Evolutionary conservation across 2,888 invertebrate genomes (phyloP), one percentile per base, ranked within the genome.

Genomic region (Ennomos quercinarius): DNA sequence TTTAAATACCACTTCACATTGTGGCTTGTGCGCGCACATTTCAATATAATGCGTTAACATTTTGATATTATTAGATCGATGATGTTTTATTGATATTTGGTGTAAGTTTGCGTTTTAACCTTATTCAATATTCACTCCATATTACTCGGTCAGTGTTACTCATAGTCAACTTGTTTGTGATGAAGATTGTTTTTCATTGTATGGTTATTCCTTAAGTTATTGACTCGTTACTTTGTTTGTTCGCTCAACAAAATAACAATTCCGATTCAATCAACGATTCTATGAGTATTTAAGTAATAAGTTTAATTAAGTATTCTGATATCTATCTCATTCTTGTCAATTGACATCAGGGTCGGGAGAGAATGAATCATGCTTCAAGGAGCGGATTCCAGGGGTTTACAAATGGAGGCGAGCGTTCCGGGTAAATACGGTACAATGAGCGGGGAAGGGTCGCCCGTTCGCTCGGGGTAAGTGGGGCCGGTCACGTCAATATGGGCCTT

Each of bases 281-380:
- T 6, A 37, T 27, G 27, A 27, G 3, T 27, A 27, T 27, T 57
- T 63, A 52, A 64, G 61, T 68, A 67, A 70, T 66, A 70, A 55
- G 61, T 71, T 74, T 74, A 76, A 74, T 79, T 77, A 77, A 65
- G 67, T 76, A 74, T 71, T 72, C 67, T 63, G 73, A 72, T 83
- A 78, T 77, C 74, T 83, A 82, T 87, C 80, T 81, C 74, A 80
- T 81, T 82, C 76, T 80, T 75, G 78, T 85, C 85, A 85, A 87
- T 89, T 87, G 86, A 83, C 79, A 80, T 70, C 72, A 74, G 80
- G 80, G 79, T 79, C 78, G 83, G 78, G 83, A 83, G 80, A 80
- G 86, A 84, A 89, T 91, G 91, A 92, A 89, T 91, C 92, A 91
- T 91, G 87, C 83, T 85, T 86, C 83, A 86, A 91, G 90, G 83